Base-by-base conservation (phyloP, 2,797 vertebrate species). In the Falco concolor region DNA sequence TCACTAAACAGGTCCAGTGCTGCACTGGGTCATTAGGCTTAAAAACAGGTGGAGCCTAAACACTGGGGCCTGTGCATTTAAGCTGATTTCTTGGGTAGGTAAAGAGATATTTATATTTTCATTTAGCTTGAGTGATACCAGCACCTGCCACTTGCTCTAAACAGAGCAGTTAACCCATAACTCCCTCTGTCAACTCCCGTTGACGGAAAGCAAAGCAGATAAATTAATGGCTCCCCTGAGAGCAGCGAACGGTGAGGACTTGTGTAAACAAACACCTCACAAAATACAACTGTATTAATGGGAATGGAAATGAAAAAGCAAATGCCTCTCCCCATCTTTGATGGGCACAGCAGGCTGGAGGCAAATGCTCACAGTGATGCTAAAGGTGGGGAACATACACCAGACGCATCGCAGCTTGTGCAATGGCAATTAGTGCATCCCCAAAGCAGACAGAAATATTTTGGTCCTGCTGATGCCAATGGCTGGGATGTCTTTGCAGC, bases 191-290 rank as follows among this genome's bases (percentile, higher is more conserved):
- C 95, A 96, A 87, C 91, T 94, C 90, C 72, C 0, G n/a, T 75
- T 92, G 96, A 96, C 32, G 3, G 92, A 93, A 96, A 94, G 84
- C 90, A 94, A 94, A 90, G 93, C 91, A 87, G 90, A 95, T 89
- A 95, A 96, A 95, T 96, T 96, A 97, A 96, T 90, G 86, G 75
- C 61, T 96, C 96, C 96, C 96, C 75, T 95, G 96, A 92, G 96
- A 95, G 78, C 23, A 87, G 59, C 4, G 19, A 95, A 68, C 3
- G 0, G 45, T 84, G 86, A 57, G 89, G 86, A 75, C 75, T 96
- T 60, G 2, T 65, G 88, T 95, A 97, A 97, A 97, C 94, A 97
- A 96, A 96, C 57, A 64, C 68, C 93, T 90, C 63, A 63, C 70
- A 67, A 96, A 94, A 95, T 80, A 90, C 82, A 88, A 96, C 74